Conservation (phyloP, 1,140 invertebrate species). For the Trypoxylus dichotomus region DNA sequence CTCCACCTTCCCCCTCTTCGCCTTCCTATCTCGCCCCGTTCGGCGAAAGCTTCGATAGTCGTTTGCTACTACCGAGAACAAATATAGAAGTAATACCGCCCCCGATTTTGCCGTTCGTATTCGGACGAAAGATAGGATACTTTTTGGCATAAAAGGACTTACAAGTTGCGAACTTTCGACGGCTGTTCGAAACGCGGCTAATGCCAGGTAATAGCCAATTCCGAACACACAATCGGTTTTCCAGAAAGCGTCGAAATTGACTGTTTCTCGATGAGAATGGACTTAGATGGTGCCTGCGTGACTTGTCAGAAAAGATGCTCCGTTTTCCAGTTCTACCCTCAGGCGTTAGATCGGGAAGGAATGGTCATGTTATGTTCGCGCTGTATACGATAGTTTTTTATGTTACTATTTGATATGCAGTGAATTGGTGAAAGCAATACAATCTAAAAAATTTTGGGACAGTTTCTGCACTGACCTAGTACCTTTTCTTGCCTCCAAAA, state of each 20-base stretch:
- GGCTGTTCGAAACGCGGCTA: not conserved
- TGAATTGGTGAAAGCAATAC: no score
- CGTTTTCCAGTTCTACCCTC: not conserved
- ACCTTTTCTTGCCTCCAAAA: no score
- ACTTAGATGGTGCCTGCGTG: constrained; percentile 8
- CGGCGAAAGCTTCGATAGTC: not conserved
- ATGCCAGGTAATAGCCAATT: constrained; percentile 25
- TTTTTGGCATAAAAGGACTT: constrained; percentile 24
- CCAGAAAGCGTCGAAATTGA: constrained; percentile 5
- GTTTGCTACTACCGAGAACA: not conserved
- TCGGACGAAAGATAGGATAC: not conserved
- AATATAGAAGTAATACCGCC: constrained; percentile 5
- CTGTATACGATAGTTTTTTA: no score
- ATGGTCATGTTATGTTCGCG: no score
- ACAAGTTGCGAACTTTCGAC: constrained; percentile 16
- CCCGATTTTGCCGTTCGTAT: constrained; percentile 6
- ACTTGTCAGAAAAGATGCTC: not conserved
- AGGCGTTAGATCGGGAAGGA: no score
- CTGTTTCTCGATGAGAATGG: constrained; percentile 13
- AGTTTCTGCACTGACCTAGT: no score
- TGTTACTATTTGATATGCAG: no score
- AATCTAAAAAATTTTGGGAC: no score
- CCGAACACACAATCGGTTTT: constrained; percentile 24
- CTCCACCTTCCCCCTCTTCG: not conserved
- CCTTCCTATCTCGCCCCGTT: not conserved